These are phyloP conservation scores for Echeneis naucrates DNA, from an alignment of 2,797 vertebrate genomes.

Conservation along the genomic window DNA sequence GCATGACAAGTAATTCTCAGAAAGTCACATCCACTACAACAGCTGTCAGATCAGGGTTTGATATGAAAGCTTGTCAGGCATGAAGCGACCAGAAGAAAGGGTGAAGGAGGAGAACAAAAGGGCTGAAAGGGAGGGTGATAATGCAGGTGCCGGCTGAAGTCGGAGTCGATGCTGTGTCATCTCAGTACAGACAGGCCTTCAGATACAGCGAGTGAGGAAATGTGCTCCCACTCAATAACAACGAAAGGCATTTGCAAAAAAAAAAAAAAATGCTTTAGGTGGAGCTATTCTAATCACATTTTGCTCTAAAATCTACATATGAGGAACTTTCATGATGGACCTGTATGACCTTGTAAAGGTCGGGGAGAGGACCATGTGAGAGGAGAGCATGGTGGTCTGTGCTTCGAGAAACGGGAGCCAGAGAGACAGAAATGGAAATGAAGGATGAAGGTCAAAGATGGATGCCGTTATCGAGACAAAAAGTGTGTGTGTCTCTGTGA, in stretches of 20 bases:
- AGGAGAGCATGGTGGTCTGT: conserved; percentile 6
- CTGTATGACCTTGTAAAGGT: conserved; percentile 8
- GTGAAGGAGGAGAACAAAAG: neutral
- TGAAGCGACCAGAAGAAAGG: neutral
- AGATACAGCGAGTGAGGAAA: conserved; percentile 23
- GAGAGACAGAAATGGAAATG: conserved; percentile 6
- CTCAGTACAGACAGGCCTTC: conserved; percentile 30
- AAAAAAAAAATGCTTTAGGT: conserved; percentile 46
- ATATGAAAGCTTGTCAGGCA: neutral
- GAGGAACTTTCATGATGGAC: conserved; percentile 28
- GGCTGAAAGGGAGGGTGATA: conserved; percentile 2
- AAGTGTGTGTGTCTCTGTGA: conserved; percentile 36
- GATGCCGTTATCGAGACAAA: conserved; percentile 15
- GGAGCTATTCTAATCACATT: conserved; percentile 60
- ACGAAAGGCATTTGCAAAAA: conserved; percentile 34
- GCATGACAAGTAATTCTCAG: neutral
- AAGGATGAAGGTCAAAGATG: conserved; percentile 36
- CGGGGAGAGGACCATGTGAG: conserved; percentile 12
- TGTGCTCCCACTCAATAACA: conserved; percentile 52
- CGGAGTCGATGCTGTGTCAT: conserved; percentile 55
- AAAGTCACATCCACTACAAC: neutral
- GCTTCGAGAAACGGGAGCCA: conserved; percentile 7
- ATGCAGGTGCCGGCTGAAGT: conserved; percentile 28
- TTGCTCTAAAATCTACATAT: conserved; percentile 7
- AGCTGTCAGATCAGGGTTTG: neutral